Conservation (phyloP, 2,888 invertebrate genomes). For the Dusona sp. region DNA sequence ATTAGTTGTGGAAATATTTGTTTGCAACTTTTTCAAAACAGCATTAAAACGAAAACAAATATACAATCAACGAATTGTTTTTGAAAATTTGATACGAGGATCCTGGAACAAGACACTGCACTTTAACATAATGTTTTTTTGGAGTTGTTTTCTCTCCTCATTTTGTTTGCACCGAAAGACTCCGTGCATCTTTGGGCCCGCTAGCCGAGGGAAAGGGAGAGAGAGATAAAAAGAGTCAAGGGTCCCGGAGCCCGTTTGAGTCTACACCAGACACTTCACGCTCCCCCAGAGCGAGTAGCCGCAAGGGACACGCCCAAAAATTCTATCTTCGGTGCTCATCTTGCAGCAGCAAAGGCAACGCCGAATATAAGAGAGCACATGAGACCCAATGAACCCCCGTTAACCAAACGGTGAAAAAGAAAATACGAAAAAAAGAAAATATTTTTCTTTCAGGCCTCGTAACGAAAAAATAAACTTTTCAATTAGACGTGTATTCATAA, state of each 20-base stretch:
- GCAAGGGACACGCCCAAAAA: slow-evolving; percentile 72
- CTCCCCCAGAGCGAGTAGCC: slow-evolving; percentile 63
- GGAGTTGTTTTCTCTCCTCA: neutral
- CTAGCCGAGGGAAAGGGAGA: slow-evolving; percentile 2
- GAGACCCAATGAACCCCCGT: slow-evolving; percentile 60
- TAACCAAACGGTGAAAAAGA: slow-evolving; percentile 27
- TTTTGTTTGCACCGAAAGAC: neutral
- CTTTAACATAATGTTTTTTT: neutral
- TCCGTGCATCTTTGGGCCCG: neutral
- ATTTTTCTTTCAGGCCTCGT: neutral
- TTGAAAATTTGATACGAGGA: neutral
- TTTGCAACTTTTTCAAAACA: neutral
- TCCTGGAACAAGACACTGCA: neutral
- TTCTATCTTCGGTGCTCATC: slow-evolving; percentile 74
- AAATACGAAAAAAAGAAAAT: slow-evolving; percentile 21
- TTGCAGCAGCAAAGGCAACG: slow-evolving; percentile 47
- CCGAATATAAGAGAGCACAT: slow-evolving; percentile 24
- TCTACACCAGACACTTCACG: slow-evolving; percentile 56
- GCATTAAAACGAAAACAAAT: too few species aligned
- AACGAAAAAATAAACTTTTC: neutral
- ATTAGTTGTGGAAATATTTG: neutral
- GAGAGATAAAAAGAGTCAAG: slow-evolving; percentile 46
- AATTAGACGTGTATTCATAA: neutral
- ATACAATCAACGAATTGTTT: neutral
- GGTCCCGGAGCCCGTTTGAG: slow-evolving; percentile 32